Evolutionary conservation across 2,797 vertebrate genomes (phyloP).

Genomic region (Galaxias olidus): DNA sequence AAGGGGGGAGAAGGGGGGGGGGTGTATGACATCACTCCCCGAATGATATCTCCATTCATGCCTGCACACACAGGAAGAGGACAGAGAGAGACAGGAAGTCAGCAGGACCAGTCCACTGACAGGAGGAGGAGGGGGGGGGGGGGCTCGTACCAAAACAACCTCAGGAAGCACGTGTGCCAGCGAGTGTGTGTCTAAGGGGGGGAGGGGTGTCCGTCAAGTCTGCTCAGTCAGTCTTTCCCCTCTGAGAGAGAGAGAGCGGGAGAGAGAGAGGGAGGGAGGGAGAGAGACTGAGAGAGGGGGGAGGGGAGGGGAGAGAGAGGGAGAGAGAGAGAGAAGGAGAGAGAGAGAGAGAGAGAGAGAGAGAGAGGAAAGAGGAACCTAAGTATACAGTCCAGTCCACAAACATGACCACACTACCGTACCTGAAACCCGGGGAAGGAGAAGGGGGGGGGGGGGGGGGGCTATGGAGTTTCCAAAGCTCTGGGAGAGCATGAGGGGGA

Average conservation of each 20-base stretch:
- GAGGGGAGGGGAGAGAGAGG: background rate
- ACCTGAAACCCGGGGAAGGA: background rate
- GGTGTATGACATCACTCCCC: constrained; percentile 60
- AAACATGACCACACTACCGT: too few species aligned
- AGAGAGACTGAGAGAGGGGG: too few species aligned
- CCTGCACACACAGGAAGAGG: constrained; percentile 72
- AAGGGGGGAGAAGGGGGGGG: constrained; percentile 30
- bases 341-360: background rate
- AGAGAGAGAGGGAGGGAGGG: background rate
- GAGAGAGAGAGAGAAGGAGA: background rate
- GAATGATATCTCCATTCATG: constrained; percentile 78
- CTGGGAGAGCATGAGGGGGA: background rate
- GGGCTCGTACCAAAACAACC: constrained; percentile 64
- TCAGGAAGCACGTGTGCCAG: constrained; percentile 56
- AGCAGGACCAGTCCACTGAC: constrained; percentile 52
- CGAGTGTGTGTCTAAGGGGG: constrained; percentile 28
- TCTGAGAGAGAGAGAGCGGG: too few species aligned
- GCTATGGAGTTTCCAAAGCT: background rate
- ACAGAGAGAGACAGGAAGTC: constrained; percentile 71
- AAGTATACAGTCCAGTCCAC: too few species aligned
- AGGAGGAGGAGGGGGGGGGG: constrained; percentile 44
- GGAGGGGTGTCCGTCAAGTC: background rate
- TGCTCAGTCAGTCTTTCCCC: constrained; percentile 21
- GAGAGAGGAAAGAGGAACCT: background rate
- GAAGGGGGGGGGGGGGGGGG: constrained; percentile 33